Evolutionary conservation across 2,888 invertebrate genomes (phyloP).

Genomic region (Labia minor): DNA sequence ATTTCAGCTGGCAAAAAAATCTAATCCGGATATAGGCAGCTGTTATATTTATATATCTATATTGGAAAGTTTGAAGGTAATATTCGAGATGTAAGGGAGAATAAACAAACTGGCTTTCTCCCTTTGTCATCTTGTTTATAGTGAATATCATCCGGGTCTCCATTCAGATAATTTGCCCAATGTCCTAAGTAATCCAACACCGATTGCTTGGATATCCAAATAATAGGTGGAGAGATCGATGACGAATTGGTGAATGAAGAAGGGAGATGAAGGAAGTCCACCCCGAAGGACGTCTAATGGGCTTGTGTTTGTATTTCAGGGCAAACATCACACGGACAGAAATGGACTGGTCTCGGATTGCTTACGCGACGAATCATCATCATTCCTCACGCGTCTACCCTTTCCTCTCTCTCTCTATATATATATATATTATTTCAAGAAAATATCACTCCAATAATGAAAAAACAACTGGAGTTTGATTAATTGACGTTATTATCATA

Average conservation of each 20-base stretch:
- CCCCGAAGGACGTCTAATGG: constrained; percentile 13
- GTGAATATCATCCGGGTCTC: not conserved
- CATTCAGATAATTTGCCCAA: not conserved
- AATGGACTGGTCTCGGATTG: constrained; percentile 13
- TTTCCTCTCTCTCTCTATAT: not conserved
- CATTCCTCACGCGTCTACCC: not conserved
- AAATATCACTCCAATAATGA: not conserved
- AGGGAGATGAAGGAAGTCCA: not conserved
- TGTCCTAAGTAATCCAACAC: constrained; percentile 13
- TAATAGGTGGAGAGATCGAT: constrained; percentile 13
- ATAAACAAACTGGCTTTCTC: too few relatives aligned
- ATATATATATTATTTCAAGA: not conserved
- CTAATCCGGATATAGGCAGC: too few relatives aligned
- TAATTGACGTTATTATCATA: not conserved
- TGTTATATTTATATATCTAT: too few relatives aligned
- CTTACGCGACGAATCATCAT: not conserved
- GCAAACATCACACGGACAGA: constrained; percentile 4
- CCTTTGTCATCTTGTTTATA: not conserved
- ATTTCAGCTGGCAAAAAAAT: too few relatives aligned
- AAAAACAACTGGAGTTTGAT: not conserved
- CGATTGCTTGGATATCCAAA: constrained; percentile 7
- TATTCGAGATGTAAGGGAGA: too few relatives aligned
- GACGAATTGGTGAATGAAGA: not conserved
- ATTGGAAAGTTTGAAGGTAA: too few relatives aligned
- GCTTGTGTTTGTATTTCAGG: not conserved